Evolutionary conservation across 2,888 invertebrate genomes (phyloP), one percentile per base, ranked within the genome.

Genomic region (Clivina fossor): DNA sequence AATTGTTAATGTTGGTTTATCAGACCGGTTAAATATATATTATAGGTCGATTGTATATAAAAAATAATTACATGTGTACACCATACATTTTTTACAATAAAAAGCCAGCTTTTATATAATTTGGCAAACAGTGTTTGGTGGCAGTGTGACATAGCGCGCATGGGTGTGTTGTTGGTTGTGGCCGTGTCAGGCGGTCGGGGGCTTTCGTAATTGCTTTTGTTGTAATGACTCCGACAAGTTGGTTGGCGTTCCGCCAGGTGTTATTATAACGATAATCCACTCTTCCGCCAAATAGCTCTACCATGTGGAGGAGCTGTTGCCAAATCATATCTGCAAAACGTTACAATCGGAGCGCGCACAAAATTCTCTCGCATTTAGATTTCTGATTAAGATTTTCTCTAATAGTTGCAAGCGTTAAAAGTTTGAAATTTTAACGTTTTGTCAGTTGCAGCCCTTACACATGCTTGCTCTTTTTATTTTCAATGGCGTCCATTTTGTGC

Each of bases 181-280:
- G n/a, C n/a, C n/a, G n/a, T n/a, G n/a, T n/a, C n/a, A n/a, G n/a
- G n/a, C n/a, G n/a, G n/a, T n/a, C n/a, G n/a, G n/a, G n/a, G n/a
- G n/a, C n/a, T n/a, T n/a, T n/a, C n/a, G 38, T 47, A 44, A 50
- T 48, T 47, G 53, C 58, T 46, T 49, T 57, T 50, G 59, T 57
- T 59, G 53, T 59, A 59, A 59, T 54, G 46, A 54, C 49, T 54
- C 37, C 50, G 57, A 59, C 59, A 59, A 57, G 56, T 59, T 54
- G 57, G 57, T 28, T 60, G 58, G 60, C 58, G 20, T 46, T 30
- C 55, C 58, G 58, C 60, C 60, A 60, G 58, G 60, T 60, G 58
- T 59, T 50, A 57, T 59, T 60, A 58, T 55, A 55, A 55, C 30
- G 55, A 55, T 55, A 55, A 55, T 55, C 55, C 55, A 55, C 55